Percentiles rank a stretch among this genome's conserved stretches.
phyloP scores from a whole-genome alignment of 2,797 vertebrate genomes.

The Botia almorhae region DNA sequence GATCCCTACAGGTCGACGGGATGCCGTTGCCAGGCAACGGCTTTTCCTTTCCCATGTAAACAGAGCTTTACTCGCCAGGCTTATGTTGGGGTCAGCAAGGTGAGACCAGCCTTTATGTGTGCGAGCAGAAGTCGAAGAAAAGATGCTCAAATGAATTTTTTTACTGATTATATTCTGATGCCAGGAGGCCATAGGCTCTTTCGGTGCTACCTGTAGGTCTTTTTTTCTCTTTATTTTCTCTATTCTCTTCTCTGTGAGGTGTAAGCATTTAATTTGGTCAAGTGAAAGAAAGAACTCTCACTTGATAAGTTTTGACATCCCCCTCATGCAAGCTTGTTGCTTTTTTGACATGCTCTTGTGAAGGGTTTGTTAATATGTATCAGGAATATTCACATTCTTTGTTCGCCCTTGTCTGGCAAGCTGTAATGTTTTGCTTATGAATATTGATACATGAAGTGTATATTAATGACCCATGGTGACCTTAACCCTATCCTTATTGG shows the following conservation, averaged over 20 bases:
- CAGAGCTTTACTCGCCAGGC: slow-evolving; percentile 69
- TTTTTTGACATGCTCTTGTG: slow-evolving; percentile 75
- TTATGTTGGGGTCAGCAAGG: slow-evolving; percentile 69
- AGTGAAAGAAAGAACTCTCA: slow-evolving; percentile 39
- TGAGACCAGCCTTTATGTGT: slow-evolving; percentile 67
- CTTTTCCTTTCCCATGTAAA: slow-evolving; percentile 74
- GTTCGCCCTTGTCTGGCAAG: slow-evolving; percentile 87
- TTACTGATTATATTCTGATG: slow-evolving; percentile 54
- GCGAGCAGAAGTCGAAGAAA: slow-evolving; percentile 42
- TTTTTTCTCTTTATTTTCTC: slow-evolving; percentile 27
- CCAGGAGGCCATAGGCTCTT: slow-evolving; percentile 43
- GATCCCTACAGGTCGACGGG: slow-evolving; percentile 75
- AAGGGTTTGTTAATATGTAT: slow-evolving; percentile 83
- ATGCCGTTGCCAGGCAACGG: slow-evolving; percentile 76
- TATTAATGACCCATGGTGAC: slow-evolving; percentile 88
- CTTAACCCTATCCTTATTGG: slow-evolving; percentile 90
- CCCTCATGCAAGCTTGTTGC: slow-evolving; percentile 64
- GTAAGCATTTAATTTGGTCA: slow-evolving; percentile 46
- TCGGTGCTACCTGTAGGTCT: slow-evolving; percentile 36
- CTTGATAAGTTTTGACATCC: slow-evolving; percentile 68
- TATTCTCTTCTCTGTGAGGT: slow-evolving; percentile 14
- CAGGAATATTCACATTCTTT: slow-evolving; percentile 84
- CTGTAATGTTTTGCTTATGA: slow-evolving; percentile 89
- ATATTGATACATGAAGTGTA: slow-evolving; percentile 89
- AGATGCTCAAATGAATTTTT: slow-evolving; percentile 55